Evolutionary conservation across 2,888 invertebrate genomes (phyloP), one percentile per base, ranked within the genome.

Genomic region (Linnaemya tessellans): DNA sequence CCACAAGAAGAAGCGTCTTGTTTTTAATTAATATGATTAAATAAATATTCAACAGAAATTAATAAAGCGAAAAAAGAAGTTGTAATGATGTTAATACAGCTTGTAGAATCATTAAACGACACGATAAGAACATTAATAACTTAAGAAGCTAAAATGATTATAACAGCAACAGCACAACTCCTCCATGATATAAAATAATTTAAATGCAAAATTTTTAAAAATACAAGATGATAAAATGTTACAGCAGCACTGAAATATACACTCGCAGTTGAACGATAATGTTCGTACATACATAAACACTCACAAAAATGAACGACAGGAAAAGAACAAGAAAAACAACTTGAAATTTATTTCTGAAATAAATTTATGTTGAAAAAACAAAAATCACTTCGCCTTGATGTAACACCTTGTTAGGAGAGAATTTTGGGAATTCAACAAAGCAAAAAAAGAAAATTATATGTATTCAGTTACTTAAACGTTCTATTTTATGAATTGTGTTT

Each of bases 91-190:
- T 71, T 79, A 79, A 64, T 75, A 70, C 70, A 78, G 60, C 74
- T 82, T 85, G 82, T 67, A 60, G 54, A 82, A 58, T 79, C 58
- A 70, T 56, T 18, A 79, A 79, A 68, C 70, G 74, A 73, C 71
- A 71, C 41, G 73, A 74, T 64, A 68, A 73, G 64, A 77, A 74
- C 73, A 84, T 84, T 84, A 68, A 81, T 84, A 80, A 84, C 75
- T 80, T 73, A 78, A 80, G 77, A 80, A 80, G 80, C 80, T 84
- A 60, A 84, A 78, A 73, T 81, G 64, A 56, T 80, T 84, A 64
- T 43, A 58, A n/a, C n/a, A 83, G 18, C 71, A 58, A 60, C 70
- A 64, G 20, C 25, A 56, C 1, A 49, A 49, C 18, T 51, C 54
- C 20, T 20, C 5, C 15, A 67, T 22, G 67, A 68, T 43, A 60